Base-by-base conservation (phyloP, 2,113 vertebrate species). In the Acrocephalus arundinaceus region DNA sequence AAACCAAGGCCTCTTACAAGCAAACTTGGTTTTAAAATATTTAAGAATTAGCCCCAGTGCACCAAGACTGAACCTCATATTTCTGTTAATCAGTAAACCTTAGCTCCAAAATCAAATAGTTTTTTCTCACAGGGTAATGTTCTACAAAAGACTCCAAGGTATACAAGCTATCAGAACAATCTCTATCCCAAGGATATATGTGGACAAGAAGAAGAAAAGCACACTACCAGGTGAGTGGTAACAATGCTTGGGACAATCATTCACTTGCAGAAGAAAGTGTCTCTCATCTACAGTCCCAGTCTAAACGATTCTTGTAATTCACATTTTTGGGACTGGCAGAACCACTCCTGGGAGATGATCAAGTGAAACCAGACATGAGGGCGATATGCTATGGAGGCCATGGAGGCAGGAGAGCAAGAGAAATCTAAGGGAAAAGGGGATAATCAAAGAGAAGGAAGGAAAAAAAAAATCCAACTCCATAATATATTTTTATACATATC, bases 11-110 rank as follows among this genome's bases (percentile, higher is more conserved):
- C 12, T 85, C 37, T 89, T 73, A 37, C 8, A 85, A 54, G 8
- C 9, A 83, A 88, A 57, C 8, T 72, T 67, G 3, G 4, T 24
- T 89, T 91, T 87, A 87, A 95, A 95, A 85, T 95, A 94, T 85
- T 85, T 91, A 91, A 94, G 67, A 87, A 70, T 79, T 66, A 85
- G 15, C 51, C 46, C 33, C 74, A 80, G n/a, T 76, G 33, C 27
- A 79, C 55, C 43, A 83, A 73, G 75, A 82, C 7, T 51, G 33
- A 94, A 80, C 43, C 6, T 94, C 13, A 13, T 63, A 89, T 73
- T 74, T 92, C 33, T 74, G n/a, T 62, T 92, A 83, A 80, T 27
- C 73, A 51, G 31, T 24, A 85, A 89, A 59, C 9, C 48, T 76
- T 33, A 73, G 33, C 57, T 77, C 25, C 0, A 2, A 70, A 90